phyloP scores from a whole-genome alignment of 2,113 vertebrate genomes.

The Corvus cornix region DNA sequence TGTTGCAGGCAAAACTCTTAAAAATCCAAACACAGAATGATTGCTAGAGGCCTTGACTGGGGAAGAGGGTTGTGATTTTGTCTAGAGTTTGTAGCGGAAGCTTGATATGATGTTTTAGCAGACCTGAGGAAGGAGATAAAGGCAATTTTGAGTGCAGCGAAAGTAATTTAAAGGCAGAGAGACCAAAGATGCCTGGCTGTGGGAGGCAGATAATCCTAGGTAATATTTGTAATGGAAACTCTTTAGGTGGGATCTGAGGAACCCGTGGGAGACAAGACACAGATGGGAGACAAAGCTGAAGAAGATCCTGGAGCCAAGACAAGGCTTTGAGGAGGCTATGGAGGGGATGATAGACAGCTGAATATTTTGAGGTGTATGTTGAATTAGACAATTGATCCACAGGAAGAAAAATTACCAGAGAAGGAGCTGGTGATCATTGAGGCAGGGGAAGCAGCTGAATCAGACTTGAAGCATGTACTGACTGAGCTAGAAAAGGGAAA shows the following conservation, averaged over 20 bases:
- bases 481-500: neutral
- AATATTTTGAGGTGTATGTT: neutral
- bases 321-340: neutral
- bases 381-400: neutral
- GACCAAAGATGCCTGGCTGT: neutral
- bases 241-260: neutral
- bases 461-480: neutral
- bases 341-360: neutral
- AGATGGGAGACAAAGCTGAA: neutral
- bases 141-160: neutral
- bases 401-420: neutral
- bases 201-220: neutral
- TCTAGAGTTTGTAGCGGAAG: neutral
- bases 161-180: neutral
- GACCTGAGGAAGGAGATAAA: neutral
- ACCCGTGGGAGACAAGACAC: neutral
- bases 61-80: neutral
- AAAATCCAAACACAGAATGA: neutral
- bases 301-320: neutral
- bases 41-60: slow-evolving; percentile 4
- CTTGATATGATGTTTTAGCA: neutral
- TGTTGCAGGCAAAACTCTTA: slow-evolving; percentile 7
- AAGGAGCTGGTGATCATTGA: neutral
- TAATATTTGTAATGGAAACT: neutral
- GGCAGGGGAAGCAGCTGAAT: neutral